Evolutionary conservation across 2,797 vertebrate species (phyloP), one percentile per base, ranked within the genome.

Genomic region (Brachymystax lenok): DNA sequence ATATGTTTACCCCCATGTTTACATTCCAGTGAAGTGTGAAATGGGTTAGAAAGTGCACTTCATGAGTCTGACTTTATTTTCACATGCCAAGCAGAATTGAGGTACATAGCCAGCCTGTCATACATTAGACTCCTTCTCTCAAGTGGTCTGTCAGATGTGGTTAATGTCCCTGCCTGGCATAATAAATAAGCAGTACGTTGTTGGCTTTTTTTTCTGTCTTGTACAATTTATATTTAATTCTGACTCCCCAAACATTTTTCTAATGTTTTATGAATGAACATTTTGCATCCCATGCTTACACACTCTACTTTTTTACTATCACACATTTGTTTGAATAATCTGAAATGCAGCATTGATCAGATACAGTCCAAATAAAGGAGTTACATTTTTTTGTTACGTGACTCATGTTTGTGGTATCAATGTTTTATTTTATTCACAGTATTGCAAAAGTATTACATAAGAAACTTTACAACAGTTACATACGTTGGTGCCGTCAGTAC

Each of bases 1-100:
- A 90, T 84, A 90, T 84, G 92, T 93, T 92, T 93, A 94, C 92
- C 90, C 87, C 88, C 85, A 88, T 94, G 92, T 93, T 94, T 94
- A 94, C 93, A 92, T 94, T 94, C 90, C 89, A 93, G 83, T 84
- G 86, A 88, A 86, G 80, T 79, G 74, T 84, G 86, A 88, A 87
- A 88, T 80, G 75, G 85, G 77, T 88, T 84, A 83, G 86, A 76
- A 80, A 85, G 85, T 86, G 85, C 85, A 89, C 85, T 88, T 88
- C 81, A 82, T 83, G 73, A 84, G 78, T 82, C 86, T 66, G 72
- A 81, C 80, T 90, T 81, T 88, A 83, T 86, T 87, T 88, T 83
- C 74, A 79, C 80, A 86, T 76, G 76, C 84, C 72, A 80, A 79
- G 79, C 84, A 87, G 86, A 73, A 61, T 84, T 77, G 80, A 87